phyloP scores from a whole-genome alignment of 2,113 vertebrate species.

The Chinchilla lanigera region DNA sequence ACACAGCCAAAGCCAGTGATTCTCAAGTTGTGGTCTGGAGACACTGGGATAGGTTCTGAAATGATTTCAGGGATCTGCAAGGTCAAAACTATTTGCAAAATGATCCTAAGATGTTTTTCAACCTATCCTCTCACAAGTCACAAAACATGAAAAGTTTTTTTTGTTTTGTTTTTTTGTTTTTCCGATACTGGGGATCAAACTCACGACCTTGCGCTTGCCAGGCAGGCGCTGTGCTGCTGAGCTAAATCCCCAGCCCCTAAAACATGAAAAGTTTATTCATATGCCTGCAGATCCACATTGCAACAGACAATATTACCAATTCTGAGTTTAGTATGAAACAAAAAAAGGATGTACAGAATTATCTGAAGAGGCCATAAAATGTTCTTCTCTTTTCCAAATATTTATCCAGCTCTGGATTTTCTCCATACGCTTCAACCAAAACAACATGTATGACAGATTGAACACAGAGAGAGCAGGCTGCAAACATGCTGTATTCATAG shows the following conservation, averaged over 20 bases:
- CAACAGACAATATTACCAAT: neutral
- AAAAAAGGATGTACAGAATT: neutral
- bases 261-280: neutral
- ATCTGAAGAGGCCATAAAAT: slow-evolving; percentile 13
- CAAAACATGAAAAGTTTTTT: neutral
- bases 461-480: neutral
- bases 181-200: too few species aligned
- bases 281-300: neutral
- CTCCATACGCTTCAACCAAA: neutral
- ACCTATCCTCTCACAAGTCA: neutral
- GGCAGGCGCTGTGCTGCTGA: too few species aligned
- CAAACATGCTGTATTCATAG: neutral
- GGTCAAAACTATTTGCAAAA: slow-evolving; percentile 46
- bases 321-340: neutral
- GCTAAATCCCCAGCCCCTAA: too few species aligned
- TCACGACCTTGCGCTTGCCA: too few species aligned
- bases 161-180: too few species aligned
- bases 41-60: neutral
- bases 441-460: neutral
- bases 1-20: neutral
- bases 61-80: neutral
- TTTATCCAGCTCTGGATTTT: neutral
- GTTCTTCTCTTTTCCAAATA: slow-evolving; percentile 18
- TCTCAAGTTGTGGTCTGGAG: neutral
- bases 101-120: slow-evolving; percentile 40